Evolutionary conservation across 2,888 invertebrate species (phyloP).

Genomic region (Tipula vernalis): DNA sequence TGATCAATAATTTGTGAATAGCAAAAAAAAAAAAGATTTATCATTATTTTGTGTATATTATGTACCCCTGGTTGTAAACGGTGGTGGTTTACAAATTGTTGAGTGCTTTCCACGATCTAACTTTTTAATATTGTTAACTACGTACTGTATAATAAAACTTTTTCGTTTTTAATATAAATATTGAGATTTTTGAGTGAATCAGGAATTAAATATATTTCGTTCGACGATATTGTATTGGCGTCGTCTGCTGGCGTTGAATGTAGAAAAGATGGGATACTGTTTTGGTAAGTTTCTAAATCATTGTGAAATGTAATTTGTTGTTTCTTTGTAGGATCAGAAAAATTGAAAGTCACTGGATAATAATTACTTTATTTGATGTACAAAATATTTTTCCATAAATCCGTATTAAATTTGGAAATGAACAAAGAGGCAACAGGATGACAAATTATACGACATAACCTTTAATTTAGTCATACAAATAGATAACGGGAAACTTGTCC

Average conservation of each 20-base stretch:
- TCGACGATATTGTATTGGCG: not conserved
- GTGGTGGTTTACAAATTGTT: not conserved
- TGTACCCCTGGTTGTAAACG: not conserved
- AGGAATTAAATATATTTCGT: not conserved
- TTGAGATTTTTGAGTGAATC: not conserved
- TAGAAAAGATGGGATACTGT: slow-evolving; percentile 4
- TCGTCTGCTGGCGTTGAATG: not conserved
- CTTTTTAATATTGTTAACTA: not conserved
- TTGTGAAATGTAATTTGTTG: not conserved
- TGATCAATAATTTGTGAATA: not conserved
- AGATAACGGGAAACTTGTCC: not conserved
- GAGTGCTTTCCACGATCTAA: not conserved
- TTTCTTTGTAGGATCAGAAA: not conserved
- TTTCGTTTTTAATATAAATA: not conserved
- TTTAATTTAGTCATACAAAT: not conserved
- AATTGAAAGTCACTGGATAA: not conserved
- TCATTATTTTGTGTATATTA: not conserved
- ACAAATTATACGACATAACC: not conserved
- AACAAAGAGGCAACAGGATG: not conserved
- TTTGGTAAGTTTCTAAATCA: not conserved
- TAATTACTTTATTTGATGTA: not conserved
- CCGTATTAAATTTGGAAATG: not conserved
- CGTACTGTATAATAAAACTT: not conserved
- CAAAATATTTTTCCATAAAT: not conserved
- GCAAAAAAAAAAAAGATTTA: not conserved